Percentiles rank a stretch among this genome's conserved stretches.
These are phyloP conservation scores for Megalops atlanticus DNA, from an alignment of 2,113 vertebrate species.

Conservation along the genomic window DNA sequence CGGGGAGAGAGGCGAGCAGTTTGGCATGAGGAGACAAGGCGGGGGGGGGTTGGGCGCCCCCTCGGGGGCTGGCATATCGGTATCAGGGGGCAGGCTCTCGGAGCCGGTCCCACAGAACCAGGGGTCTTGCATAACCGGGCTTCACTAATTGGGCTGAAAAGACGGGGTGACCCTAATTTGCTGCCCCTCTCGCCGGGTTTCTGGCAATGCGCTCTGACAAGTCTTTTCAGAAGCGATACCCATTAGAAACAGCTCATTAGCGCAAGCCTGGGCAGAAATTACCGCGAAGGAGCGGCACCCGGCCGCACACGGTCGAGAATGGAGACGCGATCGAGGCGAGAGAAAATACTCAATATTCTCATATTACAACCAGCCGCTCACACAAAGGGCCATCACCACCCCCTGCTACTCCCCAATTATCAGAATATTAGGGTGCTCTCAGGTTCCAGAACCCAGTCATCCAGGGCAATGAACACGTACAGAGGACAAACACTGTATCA, in stretches of 20 bases:
- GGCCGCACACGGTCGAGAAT: neutral
- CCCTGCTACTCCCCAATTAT: neutral
- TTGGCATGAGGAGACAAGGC: no score
- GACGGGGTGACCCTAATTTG: neutral
- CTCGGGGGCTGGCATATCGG: neutral
- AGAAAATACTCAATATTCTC: neutral
- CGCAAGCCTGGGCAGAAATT: neutral
- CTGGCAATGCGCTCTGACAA: neutral
- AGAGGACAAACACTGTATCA: no score
- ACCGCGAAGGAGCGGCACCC: neutral
- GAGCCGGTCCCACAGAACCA: neutral
- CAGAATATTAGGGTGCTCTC: neutral
- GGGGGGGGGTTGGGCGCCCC: neutral
- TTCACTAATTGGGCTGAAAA: constrained; percentile 1
- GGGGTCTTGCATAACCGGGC: neutral
- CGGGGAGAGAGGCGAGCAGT: no score
- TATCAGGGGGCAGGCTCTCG: neutral
- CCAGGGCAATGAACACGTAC: no score
- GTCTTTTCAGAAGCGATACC: neutral
- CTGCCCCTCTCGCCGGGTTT: neutral
- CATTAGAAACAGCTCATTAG: neutral
- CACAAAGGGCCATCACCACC: neutral
- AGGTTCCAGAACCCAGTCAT: no score
- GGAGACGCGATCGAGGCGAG: neutral
- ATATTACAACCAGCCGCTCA: neutral